Evolutionary conservation across 2,113 vertebrate genomes (phyloP).

Genomic region (Tragelaphus buxtoni): DNA sequence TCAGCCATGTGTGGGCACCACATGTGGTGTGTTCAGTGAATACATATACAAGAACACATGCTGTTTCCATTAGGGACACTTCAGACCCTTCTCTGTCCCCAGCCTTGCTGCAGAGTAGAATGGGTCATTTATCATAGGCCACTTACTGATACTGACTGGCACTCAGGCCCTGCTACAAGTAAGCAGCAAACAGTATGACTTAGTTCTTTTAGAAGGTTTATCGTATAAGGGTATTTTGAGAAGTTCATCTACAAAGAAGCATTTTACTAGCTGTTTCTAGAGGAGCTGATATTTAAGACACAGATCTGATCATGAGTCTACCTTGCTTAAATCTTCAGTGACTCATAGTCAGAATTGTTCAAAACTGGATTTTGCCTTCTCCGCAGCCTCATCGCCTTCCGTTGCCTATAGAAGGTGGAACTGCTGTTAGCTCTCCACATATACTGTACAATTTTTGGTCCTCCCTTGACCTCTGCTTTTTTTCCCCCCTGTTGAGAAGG

Average conservation of each 20-base stretch:
- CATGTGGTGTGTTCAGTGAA: constrained; percentile 62
- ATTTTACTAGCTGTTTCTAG: neutral
- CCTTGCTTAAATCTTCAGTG: neutral
- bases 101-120: constrained; percentile 48
- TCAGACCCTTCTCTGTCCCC: constrained; percentile 69
- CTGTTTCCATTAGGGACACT: constrained; percentile 72
- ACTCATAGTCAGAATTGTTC: neutral
- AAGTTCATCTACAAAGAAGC: neutral
- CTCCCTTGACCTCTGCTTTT: neutral
- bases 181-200: neutral
- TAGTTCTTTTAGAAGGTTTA: neutral
- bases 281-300: neutral
- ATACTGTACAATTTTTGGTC: neutral
- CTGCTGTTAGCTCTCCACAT: neutral
- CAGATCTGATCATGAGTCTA: neutral
- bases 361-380: neutral
- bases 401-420: neutral
- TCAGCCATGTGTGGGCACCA: constrained; percentile 68
- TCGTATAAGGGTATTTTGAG: neutral
- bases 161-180: neutral
- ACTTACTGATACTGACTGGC: constrained; percentile 58
- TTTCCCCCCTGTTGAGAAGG: neutral
- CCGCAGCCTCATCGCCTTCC: neutral
- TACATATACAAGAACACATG: constrained; percentile 62
- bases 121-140: constrained; percentile 69